These are phyloP conservation scores for Rallus crepitans DNA, from an alignment of 2,797 vertebrate genomes.

Conservation along the genomic window DNA sequence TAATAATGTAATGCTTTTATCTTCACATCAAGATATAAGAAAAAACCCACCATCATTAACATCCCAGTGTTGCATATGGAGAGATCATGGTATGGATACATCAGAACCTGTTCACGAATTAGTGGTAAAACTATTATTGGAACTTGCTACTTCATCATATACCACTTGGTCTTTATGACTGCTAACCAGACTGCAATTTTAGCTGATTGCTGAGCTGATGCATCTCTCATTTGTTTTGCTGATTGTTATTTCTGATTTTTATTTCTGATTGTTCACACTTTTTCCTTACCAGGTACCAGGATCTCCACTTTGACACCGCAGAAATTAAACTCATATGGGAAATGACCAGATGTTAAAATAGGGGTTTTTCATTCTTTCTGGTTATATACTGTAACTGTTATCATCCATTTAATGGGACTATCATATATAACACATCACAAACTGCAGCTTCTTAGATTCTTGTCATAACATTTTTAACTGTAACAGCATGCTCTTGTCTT, in stretches of 20 bases:
- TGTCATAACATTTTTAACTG: neutral
- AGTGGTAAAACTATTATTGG: neutral
- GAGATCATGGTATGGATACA: neutral
- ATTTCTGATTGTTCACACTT: neutral
- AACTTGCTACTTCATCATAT: neutral
- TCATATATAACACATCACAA: neutral
- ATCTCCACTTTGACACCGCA: neutral
- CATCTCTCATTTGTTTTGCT: neutral
- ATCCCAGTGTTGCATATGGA: neutral
- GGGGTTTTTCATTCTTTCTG: accelerated
- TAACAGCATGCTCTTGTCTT: neutral
- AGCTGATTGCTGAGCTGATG: neutral
- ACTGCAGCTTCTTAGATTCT: neutral
- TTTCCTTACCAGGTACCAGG: neutral
- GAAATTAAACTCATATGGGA: neutral
- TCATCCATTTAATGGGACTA: neutral
- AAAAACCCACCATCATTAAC: neutral
- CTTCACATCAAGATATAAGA: neutral
- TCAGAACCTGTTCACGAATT: neutral
- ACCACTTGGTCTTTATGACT: neutral
- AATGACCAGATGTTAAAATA: neutral
- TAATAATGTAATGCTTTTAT: neutral
- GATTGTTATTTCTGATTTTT: neutral
- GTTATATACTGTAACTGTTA: neutral
- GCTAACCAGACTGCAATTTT: neutral